phyloP scores from a whole-genome alignment of 2,888 invertebrate species.

The Eupelmus urozonus region DNA sequence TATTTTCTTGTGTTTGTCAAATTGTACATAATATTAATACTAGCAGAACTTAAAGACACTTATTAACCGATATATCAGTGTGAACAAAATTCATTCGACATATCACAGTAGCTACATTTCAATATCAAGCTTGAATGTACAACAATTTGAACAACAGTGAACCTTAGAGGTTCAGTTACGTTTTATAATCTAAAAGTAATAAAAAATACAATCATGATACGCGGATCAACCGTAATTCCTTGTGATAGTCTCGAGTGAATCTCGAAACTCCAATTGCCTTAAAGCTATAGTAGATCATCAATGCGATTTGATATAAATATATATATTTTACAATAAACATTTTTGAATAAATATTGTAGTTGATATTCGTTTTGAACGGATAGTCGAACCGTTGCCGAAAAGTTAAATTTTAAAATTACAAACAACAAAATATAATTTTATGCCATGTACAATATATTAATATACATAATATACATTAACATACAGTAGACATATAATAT shows the following conservation, averaged over 20 bases:
- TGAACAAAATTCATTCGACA: slow-evolving; percentile 45
- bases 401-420: slow-evolving; percentile 40
- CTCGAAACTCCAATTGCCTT: slow-evolving; percentile 72
- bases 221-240: slow-evolving; percentile 56
- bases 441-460: slow-evolving; percentile 61
- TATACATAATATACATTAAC: slow-evolving; percentile 52
- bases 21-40: slow-evolving; percentile 52
- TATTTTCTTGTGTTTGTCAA: slow-evolving; percentile 42
- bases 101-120: slow-evolving; percentile 49
- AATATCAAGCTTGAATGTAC: slow-evolving; percentile 26
- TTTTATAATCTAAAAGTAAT: slow-evolving; percentile 35
- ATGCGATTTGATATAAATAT: slow-evolving; percentile 69
- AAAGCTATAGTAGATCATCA: slow-evolving; percentile 69
- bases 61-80: slow-evolving; percentile 28
- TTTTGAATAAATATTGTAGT: slow-evolving; percentile 54
- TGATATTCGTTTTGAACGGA: slow-evolving; percentile 43
- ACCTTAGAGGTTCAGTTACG: slow-evolving; percentile 37
- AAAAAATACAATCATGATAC: slow-evolving; percentile 47
- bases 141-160: slow-evolving; percentile 19
- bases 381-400: slow-evolving; percentile 58
- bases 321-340: slow-evolving; percentile 64
- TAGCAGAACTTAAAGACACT: slow-evolving; percentile 27
- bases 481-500: too few species aligned
- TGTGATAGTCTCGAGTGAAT: slow-evolving; percentile 68
- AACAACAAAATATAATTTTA: slow-evolving; percentile 26